phyloP scores from a whole-genome alignment of 2,888 invertebrate species.

The Holacanthella duospinosa region DNA sequence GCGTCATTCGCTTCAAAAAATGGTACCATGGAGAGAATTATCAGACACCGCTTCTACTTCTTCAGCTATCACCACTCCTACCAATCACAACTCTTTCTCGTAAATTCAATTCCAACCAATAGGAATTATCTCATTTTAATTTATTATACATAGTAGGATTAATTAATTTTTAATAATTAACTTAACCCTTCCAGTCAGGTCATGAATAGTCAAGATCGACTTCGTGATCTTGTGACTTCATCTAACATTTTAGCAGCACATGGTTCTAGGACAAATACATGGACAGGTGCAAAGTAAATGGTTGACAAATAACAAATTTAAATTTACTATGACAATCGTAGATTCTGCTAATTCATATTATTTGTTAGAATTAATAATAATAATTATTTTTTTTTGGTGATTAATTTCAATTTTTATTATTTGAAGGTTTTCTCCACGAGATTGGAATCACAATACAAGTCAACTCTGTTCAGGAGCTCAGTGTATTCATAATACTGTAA shows the following conservation, averaged over 20 bases:
- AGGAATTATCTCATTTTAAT: too few relatives aligned
- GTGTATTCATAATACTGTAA: conserved; percentile 31
- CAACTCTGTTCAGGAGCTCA: conserved; percentile 34
- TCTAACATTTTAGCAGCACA: conserved; percentile 33
- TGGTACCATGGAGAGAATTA: conserved; percentile 26
- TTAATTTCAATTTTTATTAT: conserved; percentile 4
- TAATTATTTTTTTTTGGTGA: background rate
- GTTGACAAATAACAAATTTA: background rate
- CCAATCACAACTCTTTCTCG: too few relatives aligned
- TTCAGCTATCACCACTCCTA: too few relatives aligned
- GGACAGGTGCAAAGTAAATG: conserved; percentile 33
- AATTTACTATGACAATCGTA: background rate
- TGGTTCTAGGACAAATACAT: conserved; percentile 25
- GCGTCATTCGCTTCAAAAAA: conserved; percentile 31
- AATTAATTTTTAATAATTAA: background rate
- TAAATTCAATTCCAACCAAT: background rate
- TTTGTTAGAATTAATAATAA: too few relatives aligned
- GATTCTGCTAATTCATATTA: too few relatives aligned
- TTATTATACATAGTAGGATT: background rate
- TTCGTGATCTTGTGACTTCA: conserved; percentile 31
- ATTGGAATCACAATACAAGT: conserved; percentile 33
- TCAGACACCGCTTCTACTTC: too few relatives aligned
- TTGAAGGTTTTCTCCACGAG: conserved; percentile 31
- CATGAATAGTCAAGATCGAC: conserved; percentile 22
- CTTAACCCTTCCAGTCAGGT: conserved; percentile 20